phyloP scores from a whole-genome alignment of 2,113 vertebrate genomes.

The Nothoprocta perdicaria region DNA sequence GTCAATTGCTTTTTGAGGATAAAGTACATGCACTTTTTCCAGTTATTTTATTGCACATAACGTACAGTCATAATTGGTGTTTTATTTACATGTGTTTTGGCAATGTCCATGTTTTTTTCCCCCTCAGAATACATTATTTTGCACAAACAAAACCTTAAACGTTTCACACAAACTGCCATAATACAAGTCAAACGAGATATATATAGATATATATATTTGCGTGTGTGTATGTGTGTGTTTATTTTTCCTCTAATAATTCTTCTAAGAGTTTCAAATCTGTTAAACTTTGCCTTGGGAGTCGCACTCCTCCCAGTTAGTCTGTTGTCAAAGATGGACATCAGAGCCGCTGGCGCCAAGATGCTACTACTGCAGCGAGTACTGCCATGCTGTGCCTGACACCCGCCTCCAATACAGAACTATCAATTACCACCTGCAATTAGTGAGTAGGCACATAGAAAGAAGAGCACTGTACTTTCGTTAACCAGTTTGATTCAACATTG shows the following conservation, averaged over 20 bases:
- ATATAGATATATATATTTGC: background rate
- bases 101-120: slow-evolving; percentile 39
- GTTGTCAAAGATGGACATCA: background rate
- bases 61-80: slow-evolving; percentile 61
- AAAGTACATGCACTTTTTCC: slow-evolving; percentile 69
- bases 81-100: slow-evolving; percentile 66
- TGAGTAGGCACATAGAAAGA: slow-evolving; percentile 55
- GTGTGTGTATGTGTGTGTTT: background rate
- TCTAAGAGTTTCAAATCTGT: slow-evolving; percentile 1
- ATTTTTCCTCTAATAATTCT: slow-evolving; percentile 10
- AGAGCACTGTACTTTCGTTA: slow-evolving; percentile 7
- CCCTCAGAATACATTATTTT: slow-evolving; percentile 58
- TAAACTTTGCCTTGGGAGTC: slow-evolving; percentile 20
- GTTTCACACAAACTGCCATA: slow-evolving; percentile 61
- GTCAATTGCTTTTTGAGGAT: slow-evolving; percentile 51
- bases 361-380: background rate
- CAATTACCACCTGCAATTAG: slow-evolving; percentile 54
- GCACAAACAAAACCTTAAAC: slow-evolving; percentile 64
- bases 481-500: slow-evolving; percentile 82
- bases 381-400: background rate
- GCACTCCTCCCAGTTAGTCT: background rate
- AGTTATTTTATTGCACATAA: slow-evolving; percentile 74
- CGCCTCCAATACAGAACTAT: background rate
- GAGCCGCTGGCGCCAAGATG: background rate
- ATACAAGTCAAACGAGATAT: slow-evolving; percentile 46